These are phyloP conservation scores for Epiblema foenella DNA, from an alignment of 2,888 invertebrate species.

Conservation along the genomic window DNA sequence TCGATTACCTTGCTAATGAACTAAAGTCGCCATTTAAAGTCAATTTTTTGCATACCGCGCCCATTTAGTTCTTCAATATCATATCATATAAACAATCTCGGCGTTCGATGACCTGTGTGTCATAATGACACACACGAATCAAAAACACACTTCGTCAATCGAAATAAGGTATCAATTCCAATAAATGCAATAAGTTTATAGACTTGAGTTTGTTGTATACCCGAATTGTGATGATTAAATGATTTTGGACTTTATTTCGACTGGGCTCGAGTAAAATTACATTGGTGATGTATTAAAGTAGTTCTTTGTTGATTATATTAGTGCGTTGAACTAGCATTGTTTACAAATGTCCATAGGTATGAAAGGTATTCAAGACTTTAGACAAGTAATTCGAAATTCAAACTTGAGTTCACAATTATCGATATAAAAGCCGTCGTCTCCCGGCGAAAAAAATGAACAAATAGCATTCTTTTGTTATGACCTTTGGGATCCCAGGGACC, in stretches of 20 bases:
- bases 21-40: conserved; percentile 21
- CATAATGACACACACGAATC: conserved; percentile 4
- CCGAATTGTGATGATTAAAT: conserved; percentile 24
- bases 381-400: conserved; percentile 3
- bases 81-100: conserved; percentile 34
- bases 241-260: conserved; percentile 23
- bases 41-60: conserved; percentile 39
- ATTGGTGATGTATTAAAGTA: neutral
- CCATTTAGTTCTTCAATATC: conserved; percentile 22
- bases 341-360: conserved; percentile 22
- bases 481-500: too few species aligned
- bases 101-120: conserved; percentile 41
- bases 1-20: conserved; percentile 1
- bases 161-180: conserved; percentile 18
- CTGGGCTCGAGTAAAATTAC: neutral
- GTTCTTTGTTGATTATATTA: conserved; percentile 35
- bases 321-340: conserved; percentile 38
- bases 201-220: conserved; percentile 20
- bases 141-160: conserved; percentile 7
- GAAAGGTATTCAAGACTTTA: neutral
- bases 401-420: neutral
- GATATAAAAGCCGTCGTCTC: neutral
- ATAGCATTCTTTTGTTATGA: too few species aligned
- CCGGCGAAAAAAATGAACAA: too few species aligned
- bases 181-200: conserved; percentile 16